A percentile compares a stretch with the other conserved stretches of the same genome.
phyloP scores from a whole-genome alignment of 2,113 vertebrate genomes.

The Campylomormyrus numenius region DNA sequence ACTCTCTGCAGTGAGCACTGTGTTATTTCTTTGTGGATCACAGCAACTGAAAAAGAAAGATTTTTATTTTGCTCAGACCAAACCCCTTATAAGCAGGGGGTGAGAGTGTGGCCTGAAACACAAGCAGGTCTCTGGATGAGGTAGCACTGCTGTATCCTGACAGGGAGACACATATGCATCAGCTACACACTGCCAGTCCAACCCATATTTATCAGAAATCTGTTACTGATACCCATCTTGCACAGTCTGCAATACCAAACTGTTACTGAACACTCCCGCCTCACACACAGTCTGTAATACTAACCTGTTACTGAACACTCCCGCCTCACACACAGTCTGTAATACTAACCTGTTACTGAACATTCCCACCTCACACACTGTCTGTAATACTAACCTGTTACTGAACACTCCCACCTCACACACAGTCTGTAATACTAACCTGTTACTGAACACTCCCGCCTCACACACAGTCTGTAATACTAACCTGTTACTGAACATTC shows the following conservation, averaged over 20 bases:
- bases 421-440: background rate
- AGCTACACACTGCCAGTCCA: background rate
- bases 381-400: background rate
- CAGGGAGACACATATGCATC: background rate
- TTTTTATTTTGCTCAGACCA: background rate
- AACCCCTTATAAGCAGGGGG: background rate
- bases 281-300: background rate
- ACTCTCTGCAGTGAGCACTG: background rate
- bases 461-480: background rate
- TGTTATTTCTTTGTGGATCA: conserved; percentile 8
- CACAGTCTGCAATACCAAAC: background rate
- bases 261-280: background rate
- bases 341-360: background rate
- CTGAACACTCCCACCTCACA: too few relatives aligned
- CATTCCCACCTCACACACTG: background rate
- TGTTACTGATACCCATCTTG: background rate
- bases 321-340: background rate
- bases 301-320: background rate
- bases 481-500: background rate
- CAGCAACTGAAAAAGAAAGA: background rate
- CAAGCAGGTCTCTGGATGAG: background rate
- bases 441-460: background rate
- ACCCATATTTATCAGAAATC: background rate
- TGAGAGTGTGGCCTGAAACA: background rate
- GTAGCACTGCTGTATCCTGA: background rate